Percentiles rank a stretch among this genome's conserved stretches.
Conservation (phyloP, 2,888 invertebrate genomes). For the Alviniconcha strummeri region DNA sequence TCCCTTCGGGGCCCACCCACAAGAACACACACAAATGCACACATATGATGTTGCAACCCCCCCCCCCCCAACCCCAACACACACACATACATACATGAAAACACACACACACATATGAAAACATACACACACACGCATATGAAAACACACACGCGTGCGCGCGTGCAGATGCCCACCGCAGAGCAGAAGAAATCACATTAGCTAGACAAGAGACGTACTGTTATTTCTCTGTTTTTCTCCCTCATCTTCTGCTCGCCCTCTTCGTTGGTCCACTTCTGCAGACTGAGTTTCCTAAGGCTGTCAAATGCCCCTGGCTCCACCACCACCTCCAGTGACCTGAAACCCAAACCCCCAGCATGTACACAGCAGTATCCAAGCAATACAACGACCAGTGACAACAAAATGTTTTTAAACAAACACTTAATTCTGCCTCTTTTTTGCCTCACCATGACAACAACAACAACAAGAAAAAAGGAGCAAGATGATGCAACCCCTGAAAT, state of each 20-base stretch:
- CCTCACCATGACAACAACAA: too few species aligned
- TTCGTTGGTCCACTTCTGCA: slow-evolving; percentile 56
- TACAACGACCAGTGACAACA: background rate
- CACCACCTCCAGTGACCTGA: slow-evolving; percentile 55
- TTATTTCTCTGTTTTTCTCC: slow-evolving; percentile 19
- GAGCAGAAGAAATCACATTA: background rate
- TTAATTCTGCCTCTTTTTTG: too few species aligned
- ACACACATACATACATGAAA: too few species aligned
- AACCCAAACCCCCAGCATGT: background rate
- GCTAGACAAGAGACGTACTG: background rate
- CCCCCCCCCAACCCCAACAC: too few species aligned
- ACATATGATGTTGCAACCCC: background rate
- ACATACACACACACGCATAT: background rate
- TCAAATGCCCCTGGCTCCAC: slow-evolving; percentile 58
- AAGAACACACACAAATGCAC: background rate
- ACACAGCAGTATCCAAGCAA: background rate
- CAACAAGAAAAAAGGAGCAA: too few species aligned
- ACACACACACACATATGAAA: background rate
- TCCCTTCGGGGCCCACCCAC: background rate
- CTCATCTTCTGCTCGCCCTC: slow-evolving; percentile 42
- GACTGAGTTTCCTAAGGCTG: slow-evolving; percentile 50
- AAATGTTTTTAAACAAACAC: background rate
- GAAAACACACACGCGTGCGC: background rate
- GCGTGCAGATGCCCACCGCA: background rate
- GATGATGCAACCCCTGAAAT: too few species aligned